Percentiles rank a stretch among this genome's conserved stretches.
phyloP scores from a whole-genome alignment of 2,113 vertebrate species.

The Tragelaphus strepsiceros region DNA sequence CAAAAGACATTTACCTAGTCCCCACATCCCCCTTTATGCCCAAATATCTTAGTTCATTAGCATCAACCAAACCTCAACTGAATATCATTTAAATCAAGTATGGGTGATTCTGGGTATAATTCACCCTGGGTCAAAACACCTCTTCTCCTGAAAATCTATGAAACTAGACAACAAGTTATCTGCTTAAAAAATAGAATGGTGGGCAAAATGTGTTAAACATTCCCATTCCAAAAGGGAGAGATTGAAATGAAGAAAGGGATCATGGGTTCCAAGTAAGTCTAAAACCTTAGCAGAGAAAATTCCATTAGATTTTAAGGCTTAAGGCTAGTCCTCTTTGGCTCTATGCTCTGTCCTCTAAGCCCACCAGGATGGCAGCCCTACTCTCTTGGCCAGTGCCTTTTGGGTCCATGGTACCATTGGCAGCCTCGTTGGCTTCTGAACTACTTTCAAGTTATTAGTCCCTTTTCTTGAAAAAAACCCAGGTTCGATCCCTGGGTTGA shows the following conservation, averaged over 20 bases:
- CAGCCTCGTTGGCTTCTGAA: not conserved
- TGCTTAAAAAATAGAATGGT: not conserved
- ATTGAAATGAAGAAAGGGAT: not conserved
- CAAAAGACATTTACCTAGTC: not conserved
- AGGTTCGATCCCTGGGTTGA: fast-evolving
- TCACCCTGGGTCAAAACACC: not conserved
- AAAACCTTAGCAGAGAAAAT: not conserved
- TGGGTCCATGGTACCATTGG: not conserved
- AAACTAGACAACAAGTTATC: not conserved
- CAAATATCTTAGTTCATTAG: not conserved
- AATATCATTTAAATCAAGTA: not conserved
- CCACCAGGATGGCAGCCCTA: not conserved
- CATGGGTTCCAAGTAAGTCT: not conserved
- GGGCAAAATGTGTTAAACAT: not conserved
- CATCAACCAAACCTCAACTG: not conserved
- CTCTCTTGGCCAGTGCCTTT: not conserved
- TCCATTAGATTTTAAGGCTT: not conserved
- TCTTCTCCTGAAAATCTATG: not conserved
- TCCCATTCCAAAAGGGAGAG: not conserved
- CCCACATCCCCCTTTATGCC: not conserved
- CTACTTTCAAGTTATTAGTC: not conserved
- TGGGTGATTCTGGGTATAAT: not conserved
- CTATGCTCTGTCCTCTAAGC: not conserved
- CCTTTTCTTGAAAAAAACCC: not conserved
- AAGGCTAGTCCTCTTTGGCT: not conserved